Base-by-base conservation (phyloP, 2,888 invertebrate species). In the Enchytraeus crypticus region DNA sequence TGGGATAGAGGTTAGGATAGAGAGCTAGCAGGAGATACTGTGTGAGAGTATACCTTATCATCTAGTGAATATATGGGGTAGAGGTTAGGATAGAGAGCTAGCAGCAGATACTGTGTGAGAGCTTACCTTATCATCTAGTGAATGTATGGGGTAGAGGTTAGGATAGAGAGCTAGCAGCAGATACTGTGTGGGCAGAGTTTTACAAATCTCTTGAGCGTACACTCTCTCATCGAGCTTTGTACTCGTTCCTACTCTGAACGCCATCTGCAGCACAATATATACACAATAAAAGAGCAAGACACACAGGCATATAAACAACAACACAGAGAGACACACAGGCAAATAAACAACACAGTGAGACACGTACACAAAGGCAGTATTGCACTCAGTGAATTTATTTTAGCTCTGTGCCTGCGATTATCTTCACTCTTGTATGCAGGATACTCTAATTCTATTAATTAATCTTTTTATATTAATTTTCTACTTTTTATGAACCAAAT, bases 201-300 rank as follows among this genome's bases (percentile, higher is more conserved):
- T 96, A 84, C 96, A 87, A 77, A 88, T 86, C 79, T 92, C 89
- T 92, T 98, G 90, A 59, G 91, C 89, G 73, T 85, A 88, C 38
- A 93, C 87, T 59, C 97, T 85, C 79, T 96, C 93, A 82, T 98
- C 98, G 58, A 96, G 82, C 43, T 90, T 86, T 2, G 92, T 92
- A 73, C 88, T 88, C 18, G 87, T 85, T 63, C 92, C 92, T 60
- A 88, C 86, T 69, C 92, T 85, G 82, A 97, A 95, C 18, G 93
- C 92, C 71, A 84, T 82, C 91, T 91, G 54, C 27, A 29, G 23
- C 29, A n/a, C 23, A 21, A 43, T 26, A 57, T 18, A 51, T 5
- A 8, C 14, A 27, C 8, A 29, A 33, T 23, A 5, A 26, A 5
- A 29, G 11, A 8, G 23, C 5, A 18, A 23, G 27, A 27, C 11